phyloP scores from a whole-genome alignment of 2,888 invertebrate species.

The Tetranychus truncatus region DNA sequence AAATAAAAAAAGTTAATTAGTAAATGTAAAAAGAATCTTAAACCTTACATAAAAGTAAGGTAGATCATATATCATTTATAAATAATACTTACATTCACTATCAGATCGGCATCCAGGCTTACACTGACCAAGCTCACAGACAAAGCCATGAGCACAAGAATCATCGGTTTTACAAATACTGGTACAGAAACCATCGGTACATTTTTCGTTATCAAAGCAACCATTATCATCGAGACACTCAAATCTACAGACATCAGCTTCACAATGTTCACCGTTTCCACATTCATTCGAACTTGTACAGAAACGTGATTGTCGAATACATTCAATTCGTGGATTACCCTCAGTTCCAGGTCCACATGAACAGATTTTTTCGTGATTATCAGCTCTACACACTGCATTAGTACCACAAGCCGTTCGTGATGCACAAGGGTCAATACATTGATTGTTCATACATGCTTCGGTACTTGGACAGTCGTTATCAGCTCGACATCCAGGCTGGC shows the following conservation, averaged over 20 bases:
- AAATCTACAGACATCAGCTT: conserved; percentile 26
- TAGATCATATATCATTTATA: conserved; percentile 32
- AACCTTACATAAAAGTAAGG: too few species aligned
- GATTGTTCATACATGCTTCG: conserved; percentile 54
- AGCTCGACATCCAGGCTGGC: conserved; percentile 57
- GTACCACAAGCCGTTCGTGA: conserved; percentile 58
- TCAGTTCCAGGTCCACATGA: conserved; percentile 58
- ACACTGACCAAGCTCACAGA: conserved; percentile 27
- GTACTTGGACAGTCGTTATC: conserved; percentile 54
- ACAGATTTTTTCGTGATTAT: conserved; percentile 52
- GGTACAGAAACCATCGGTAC: conserved; percentile 74
- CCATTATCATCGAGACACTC: conserved; percentile 42
- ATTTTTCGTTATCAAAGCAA: conserved; percentile 66
- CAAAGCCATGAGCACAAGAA: conserved; percentile 41
- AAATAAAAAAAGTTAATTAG: too few species aligned
- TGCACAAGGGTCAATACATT: conserved; percentile 58
- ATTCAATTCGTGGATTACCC: conserved; percentile 48
- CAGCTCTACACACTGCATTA: conserved; percentile 54
- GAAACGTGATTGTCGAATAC: conserved; percentile 11
- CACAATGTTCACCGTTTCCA: conserved; percentile 27
- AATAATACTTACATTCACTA: conserved; percentile 41
- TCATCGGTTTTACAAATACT: conserved; percentile 72
- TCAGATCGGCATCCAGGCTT: conserved; percentile 50
- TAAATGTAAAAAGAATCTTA: too few species aligned
- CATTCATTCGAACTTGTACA: conserved; percentile 27